Evolutionary conservation across 2,113 vertebrate genomes (phyloP).

Genomic region (Turnix velox): DNA sequence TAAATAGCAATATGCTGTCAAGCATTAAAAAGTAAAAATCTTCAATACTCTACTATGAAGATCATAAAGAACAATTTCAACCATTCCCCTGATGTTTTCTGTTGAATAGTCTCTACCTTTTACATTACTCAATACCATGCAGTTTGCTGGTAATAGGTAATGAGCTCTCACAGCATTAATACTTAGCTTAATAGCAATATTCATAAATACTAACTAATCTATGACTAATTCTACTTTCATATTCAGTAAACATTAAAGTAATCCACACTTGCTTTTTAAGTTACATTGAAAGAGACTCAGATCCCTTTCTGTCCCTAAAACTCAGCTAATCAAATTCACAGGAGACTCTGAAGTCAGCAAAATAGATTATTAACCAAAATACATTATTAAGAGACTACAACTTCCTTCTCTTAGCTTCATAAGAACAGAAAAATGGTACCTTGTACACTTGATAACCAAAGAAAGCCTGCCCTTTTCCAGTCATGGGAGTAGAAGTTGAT

Average conservation of each 20-base stretch:
- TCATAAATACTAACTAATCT: not conserved
- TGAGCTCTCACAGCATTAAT: not conserved
- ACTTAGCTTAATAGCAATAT: not conserved
- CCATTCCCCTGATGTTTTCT: not conserved
- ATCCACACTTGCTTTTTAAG: not conserved
- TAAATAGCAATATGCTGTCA: not conserved
- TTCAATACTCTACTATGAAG: not conserved
- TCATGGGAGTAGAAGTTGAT: slow-evolving; percentile 77
- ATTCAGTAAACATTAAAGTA: not conserved
- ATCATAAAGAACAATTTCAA: not conserved
- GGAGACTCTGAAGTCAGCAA: not conserved
- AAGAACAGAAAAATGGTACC: slow-evolving; percentile 40
- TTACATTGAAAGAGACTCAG: not conserved
- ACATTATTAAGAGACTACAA: not conserved
- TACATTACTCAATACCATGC: not conserved
- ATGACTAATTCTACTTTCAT: not conserved
- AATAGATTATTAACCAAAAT: not conserved
- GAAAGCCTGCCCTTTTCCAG: slow-evolving; percentile 75
- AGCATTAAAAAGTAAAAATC: not conserved
- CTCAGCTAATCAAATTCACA: not conserved
- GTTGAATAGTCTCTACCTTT: not conserved
- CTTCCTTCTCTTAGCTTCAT: not conserved
- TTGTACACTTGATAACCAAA: slow-evolving; percentile 76
- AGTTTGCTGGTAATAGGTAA: not conserved
- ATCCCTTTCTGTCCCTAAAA: not conserved